A percentile compares a stretch with the other conserved stretches of the same genome.
These are phyloP conservation scores for Crax fasciolata DNA, from an alignment of 2,797 vertebrate species.

Conservation along the genomic window DNA sequence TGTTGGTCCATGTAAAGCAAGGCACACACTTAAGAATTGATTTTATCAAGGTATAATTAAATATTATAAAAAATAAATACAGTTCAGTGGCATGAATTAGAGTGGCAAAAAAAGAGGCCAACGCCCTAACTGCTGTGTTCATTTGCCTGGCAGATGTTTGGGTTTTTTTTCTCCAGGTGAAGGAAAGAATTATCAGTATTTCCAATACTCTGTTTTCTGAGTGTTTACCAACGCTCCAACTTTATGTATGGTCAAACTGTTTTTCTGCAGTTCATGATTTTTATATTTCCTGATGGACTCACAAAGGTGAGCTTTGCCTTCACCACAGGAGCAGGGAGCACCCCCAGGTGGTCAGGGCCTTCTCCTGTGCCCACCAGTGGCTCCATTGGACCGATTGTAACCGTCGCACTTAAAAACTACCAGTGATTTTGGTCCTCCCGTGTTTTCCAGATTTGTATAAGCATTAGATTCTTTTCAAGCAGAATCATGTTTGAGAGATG, in stretches of 20 bases:
- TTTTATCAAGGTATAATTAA: neutral
- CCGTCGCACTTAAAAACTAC: neutral
- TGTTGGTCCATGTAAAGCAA: neutral
- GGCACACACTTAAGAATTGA: neutral
- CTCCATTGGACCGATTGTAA: neutral
- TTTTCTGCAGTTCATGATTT: neutral
- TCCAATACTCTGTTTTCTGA: neutral
- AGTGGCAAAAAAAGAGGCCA: neutral
- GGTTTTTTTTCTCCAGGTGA: neutral
- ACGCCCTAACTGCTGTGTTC: neutral
- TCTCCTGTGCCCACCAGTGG: neutral
- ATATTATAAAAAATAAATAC: neutral
- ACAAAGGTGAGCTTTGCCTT: neutral
- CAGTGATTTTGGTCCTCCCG: neutral
- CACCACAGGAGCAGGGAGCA: neutral
- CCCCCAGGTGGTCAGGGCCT: fast-evolving
- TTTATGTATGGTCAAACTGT: neutral
- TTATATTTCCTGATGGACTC: neutral
- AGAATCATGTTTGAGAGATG: neutral
- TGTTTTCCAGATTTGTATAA: neutral
- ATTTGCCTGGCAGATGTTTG: neutral
- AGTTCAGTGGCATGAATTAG: neutral
- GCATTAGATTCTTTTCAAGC: conserved; percentile 4
- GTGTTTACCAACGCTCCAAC: neutral
- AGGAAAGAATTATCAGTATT: neutral